Evolutionary conservation across 2,113 vertebrate genomes (phyloP).

Genomic region (Mola mola): DNA sequence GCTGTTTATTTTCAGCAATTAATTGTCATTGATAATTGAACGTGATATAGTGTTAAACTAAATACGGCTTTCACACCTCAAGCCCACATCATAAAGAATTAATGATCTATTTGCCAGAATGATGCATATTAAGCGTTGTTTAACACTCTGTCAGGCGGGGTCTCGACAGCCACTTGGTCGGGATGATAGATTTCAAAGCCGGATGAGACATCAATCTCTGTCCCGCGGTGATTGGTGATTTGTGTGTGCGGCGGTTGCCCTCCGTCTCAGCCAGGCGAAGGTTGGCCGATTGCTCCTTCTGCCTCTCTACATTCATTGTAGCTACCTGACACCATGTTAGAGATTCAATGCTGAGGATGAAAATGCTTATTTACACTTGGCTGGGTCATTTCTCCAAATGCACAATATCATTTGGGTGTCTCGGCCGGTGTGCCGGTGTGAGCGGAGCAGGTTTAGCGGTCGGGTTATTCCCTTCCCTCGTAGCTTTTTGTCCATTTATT

Average conservation of each 20-base stretch:
- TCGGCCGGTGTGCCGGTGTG: constrained; percentile 33
- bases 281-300: constrained; percentile 89
- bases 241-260: constrained; percentile 88
- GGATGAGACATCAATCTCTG: constrained; percentile 88
- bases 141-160: constrained; percentile 85
- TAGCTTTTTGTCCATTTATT: constrained; percentile 68
- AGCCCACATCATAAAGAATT: constrained; percentile 86
- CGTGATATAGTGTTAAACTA: constrained; percentile 26
- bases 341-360: constrained; percentile 78
- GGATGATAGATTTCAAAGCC: constrained; percentile 90
- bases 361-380: constrained; percentile 83
- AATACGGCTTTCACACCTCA: constrained; percentile 81
- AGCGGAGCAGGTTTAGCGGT: constrained; percentile 47
- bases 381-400: constrained; percentile 70
- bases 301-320: constrained; percentile 83
- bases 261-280: constrained; percentile 90
- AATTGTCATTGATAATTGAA: neutral
- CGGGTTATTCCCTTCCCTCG: constrained; percentile 53
- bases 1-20: neutral
- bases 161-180: constrained; percentile 84
- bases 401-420: constrained; percentile 72
- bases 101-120: constrained; percentile 90
- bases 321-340: constrained; percentile 84
- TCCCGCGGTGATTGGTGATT: constrained; percentile 91
- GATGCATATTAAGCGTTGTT: constrained; percentile 88